phyloP scores from a whole-genome alignment of 2,797 vertebrate genomes.

The Macrochelys suwanniensis region DNA sequence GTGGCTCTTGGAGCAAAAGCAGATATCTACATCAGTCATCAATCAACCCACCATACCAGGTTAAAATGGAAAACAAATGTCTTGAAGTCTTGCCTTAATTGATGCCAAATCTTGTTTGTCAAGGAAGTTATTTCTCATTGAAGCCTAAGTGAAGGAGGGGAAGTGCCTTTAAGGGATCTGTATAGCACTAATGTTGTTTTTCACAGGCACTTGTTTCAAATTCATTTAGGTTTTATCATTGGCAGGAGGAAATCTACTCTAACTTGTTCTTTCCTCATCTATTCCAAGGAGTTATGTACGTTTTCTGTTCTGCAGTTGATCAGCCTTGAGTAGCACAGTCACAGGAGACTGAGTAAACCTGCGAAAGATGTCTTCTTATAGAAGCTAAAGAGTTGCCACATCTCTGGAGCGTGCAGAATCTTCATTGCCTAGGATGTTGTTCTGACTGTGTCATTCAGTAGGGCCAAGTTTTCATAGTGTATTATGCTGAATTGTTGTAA shows the following conservation, averaged over 20 bases:
- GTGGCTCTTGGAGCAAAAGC: not conserved
- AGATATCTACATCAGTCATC: not conserved
- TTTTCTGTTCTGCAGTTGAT: not conserved
- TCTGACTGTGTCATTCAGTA: not conserved
- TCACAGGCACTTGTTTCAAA: not conserved
- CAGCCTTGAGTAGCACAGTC: not conserved
- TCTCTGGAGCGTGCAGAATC: not conserved
- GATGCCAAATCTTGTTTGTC: not conserved
- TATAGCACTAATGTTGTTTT: not conserved
- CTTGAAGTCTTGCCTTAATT: fast-evolving
- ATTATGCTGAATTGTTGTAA: not conserved
- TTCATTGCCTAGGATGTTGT: not conserved
- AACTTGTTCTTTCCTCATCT: not conserved
- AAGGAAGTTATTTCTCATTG: not conserved
- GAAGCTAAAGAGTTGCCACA: not conserved
- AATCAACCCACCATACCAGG: not conserved
- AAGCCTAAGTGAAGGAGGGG: not conserved
- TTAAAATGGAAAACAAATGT: not conserved
- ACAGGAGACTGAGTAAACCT: not conserved
- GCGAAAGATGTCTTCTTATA: not conserved
- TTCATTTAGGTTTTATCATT: not conserved
- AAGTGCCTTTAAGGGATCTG: not conserved
- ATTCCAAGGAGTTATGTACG: not conserved
- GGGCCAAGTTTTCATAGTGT: not conserved
- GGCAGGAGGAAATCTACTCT: not conserved